A percentile compares a stretch with the other conserved stretches of the same genome.
Evolutionary conservation across 2,113 vertebrate genomes (phyloP).

Genomic region (Lophotis ruficrista): DNA sequence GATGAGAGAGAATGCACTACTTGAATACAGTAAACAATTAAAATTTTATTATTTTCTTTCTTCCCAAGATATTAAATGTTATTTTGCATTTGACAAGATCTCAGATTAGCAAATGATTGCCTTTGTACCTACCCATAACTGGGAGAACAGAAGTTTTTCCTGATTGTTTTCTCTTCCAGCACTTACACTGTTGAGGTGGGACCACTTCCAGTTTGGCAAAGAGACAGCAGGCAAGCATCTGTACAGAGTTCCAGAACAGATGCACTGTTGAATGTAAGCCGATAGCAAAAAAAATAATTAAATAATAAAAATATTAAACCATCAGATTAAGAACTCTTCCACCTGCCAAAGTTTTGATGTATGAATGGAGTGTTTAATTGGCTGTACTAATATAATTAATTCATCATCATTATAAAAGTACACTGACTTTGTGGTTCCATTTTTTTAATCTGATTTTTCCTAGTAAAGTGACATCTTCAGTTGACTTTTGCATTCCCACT

Average conservation of each 20-base stretch:
- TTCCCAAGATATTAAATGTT: slow-evolving; percentile 8
- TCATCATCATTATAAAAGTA: slow-evolving; percentile 41
- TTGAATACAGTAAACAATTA: neutral
- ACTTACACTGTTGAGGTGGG: neutral
- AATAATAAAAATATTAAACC: neutral
- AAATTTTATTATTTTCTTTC: neutral
- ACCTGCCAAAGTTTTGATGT: neutral
- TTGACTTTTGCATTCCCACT: neutral
- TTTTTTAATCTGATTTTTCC: neutral
- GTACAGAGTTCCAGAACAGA: slow-evolving; percentile 15
- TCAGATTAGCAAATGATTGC: neutral
- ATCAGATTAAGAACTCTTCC: slow-evolving; percentile 13
- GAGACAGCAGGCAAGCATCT: slow-evolving; percentile 13
- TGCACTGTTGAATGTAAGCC: neutral
- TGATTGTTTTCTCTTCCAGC: neutral
- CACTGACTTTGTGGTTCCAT: neutral
- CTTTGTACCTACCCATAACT: neutral
- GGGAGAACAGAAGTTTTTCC: neutral
- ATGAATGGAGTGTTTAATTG: slow-evolving; percentile 34
- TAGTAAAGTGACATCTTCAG: neutral
- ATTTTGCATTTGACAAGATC: slow-evolving; percentile 25
- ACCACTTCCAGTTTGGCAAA: slow-evolving; percentile 8
- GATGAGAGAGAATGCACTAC: neutral
- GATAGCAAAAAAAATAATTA: neutral
- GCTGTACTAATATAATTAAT: neutral